Evolutionary conservation across 2,888 invertebrate species (phyloP), one percentile per base, ranked within the genome.

Genomic region (Oscheius sp.): DNA sequence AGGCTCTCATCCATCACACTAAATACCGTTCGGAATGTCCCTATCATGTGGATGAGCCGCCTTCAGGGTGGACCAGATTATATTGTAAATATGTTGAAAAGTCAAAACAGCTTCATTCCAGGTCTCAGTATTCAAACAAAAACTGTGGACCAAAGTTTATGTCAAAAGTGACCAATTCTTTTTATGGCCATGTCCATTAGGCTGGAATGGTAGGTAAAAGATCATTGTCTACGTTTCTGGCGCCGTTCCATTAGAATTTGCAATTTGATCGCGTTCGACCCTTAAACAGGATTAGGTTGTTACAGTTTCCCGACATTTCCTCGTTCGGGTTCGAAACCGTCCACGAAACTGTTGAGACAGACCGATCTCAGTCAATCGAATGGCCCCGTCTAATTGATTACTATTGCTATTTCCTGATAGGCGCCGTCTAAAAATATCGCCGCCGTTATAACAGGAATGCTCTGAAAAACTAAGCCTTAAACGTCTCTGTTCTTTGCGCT

Each of bases 1-100:
- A 68, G 68, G 53, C 55, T 55, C 68, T 68, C 68, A 68, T 68
- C 68, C 68, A 68, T 68, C 68, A 68, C 68, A 55, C 55, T 68
- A 68, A 68, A 63, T 63, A 63, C 63, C 63, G 63, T 63, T 63
- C 63, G 63, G 63, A 63, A 63, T 63, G 63, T 63, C 47, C 29
- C 42, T n/a, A 47, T 63, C 63, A 63, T 47, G 42, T 3, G 7
- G 9, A 48, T 63, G 1, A n/a, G 47, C 9, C 42, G 10, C 10
- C 53, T 53, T 53, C 53, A 53, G 53, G 21, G 50, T 63, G 63
- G 48, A 63, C 63, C 63, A 63, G 63, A 63, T 63, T 63, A 10
- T 21, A 47, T 13, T 63, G 63, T 63, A 63, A 63, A 63, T 48
- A 63, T 48, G 21, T 10, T 29, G 29, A 63, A 63, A 63, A 53